These are phyloP conservation scores for Hyposmocoma kahamanoa DNA, from an alignment of 1,140 invertebrate genomes.

Conservation along the genomic window DNA sequence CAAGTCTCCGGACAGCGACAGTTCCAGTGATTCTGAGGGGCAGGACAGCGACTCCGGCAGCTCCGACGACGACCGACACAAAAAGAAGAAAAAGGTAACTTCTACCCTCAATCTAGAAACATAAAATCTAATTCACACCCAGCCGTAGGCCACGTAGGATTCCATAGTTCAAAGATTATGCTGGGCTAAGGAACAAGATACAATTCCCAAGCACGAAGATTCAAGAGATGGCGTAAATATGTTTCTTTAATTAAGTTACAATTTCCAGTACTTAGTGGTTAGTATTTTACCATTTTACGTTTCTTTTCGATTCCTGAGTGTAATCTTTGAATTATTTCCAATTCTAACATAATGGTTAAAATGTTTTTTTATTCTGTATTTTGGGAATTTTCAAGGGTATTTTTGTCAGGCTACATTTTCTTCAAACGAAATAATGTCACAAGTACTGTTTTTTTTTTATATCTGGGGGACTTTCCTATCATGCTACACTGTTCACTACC, in stretches of 20 bases:
- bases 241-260: no score
- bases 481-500: not conserved
- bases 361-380: constrained; percentile 4
- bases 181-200: no score
- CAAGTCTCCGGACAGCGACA: constrained; percentile 67
- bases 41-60: constrained; percentile 60
- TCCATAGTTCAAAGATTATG: constrained; percentile 38
- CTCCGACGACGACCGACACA: constrained; percentile 70
- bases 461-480: not conserved
- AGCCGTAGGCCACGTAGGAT: constrained; percentile 13
- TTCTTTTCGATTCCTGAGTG: no score
- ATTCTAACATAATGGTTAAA: constrained; percentile 4
- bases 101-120: constrained; percentile 16
- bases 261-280: no score
- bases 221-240: no score
- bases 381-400: constrained; percentile 6
- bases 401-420: no score
- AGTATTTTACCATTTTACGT: no score
- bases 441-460: no score
- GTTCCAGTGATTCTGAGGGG: constrained; percentile 55
- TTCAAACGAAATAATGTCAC: no score
- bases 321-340: constrained; percentile 14
- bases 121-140: no score
- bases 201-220: no score
- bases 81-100: constrained; percentile 76